A percentile compares a stretch with the other conserved stretches of the same genome.
phyloP scores from a whole-genome alignment of 1,140 invertebrate genomes.

The Galendromus occidentalis region DNA sequence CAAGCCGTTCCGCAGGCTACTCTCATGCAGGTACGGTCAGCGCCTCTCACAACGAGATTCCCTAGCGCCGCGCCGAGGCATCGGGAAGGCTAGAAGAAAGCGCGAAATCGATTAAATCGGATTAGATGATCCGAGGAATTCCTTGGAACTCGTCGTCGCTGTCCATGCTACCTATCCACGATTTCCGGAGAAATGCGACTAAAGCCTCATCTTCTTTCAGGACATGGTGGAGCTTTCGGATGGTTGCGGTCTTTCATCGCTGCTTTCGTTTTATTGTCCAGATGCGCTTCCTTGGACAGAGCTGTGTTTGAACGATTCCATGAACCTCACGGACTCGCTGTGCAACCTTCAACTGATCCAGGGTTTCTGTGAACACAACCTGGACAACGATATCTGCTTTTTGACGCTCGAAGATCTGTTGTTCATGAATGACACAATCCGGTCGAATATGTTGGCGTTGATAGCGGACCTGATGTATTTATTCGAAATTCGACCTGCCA shows the following conservation, averaged over 20 bases:
- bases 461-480: slow-evolving; percentile 87
- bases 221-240: slow-evolving; percentile 63
- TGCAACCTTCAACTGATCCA: slow-evolving; percentile 78
- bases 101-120: too few species aligned
- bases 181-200: slow-evolving; percentile 9
- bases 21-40: background rate
- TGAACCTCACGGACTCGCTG: slow-evolving; percentile 60
- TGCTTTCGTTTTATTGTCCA: slow-evolving; percentile 84
- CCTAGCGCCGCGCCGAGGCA: too few species aligned
- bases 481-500: slow-evolving; percentile 75
- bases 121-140: too few species aligned
- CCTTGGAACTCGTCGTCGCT: too few species aligned
- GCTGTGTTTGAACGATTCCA: slow-evolving; percentile 31
- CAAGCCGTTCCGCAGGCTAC: background rate
- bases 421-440: slow-evolving; percentile 78
- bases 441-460: slow-evolving; percentile 76
- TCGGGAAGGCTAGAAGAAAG: too few species aligned
- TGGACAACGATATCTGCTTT: slow-evolving; percentile 78
- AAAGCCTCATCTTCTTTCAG: slow-evolving; percentile 30
- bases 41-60: background rate
- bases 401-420: slow-evolving; percentile 87
- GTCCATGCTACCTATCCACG: too few species aligned
- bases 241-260: slow-evolving; percentile 65
- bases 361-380: slow-evolving; percentile 54
- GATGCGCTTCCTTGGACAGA: slow-evolving; percentile 52